Evolutionary conservation across 1,140 invertebrate species (phyloP).

Genomic region (Physella acuta): DNA sequence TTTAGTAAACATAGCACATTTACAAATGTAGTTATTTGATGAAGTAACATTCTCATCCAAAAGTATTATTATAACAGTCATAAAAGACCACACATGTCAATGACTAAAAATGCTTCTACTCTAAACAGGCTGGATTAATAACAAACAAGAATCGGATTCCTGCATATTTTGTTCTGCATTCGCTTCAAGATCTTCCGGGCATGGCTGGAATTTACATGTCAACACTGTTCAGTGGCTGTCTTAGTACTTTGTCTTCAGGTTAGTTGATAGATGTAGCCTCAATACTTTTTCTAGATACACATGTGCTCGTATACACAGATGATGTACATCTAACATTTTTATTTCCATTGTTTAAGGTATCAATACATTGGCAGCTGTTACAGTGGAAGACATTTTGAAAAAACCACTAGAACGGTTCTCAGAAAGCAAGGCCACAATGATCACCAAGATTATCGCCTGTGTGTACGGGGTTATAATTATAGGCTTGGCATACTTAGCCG

Average conservation of each 20-base stretch:
- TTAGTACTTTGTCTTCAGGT: constrained; percentile 62
- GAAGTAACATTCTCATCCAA: too few species aligned
- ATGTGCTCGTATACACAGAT: too few species aligned
- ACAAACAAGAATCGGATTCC: constrained; percentile 61
- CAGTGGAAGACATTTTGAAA: constrained; percentile 80
- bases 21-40: too few species aligned
- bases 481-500: constrained; percentile 33
- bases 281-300: neutral
- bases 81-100: too few species aligned
- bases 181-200: constrained; percentile 71
- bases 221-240: constrained; percentile 78
- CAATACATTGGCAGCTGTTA: constrained; percentile 86
- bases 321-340: too few species aligned
- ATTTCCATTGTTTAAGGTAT: constrained; percentile 15
- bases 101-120: too few species aligned
- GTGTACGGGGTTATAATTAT: constrained; percentile 30
- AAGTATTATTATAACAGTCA: neutral
- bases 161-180: constrained; percentile 78
- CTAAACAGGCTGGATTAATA: constrained; percentile 23
- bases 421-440: constrained; percentile 71
- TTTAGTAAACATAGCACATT: too few species aligned
- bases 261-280: neutral
- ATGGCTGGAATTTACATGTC: constrained; percentile 85
- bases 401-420: constrained; percentile 72
- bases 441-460: constrained; percentile 67